Base-by-base conservation (phyloP, 2,113 vertebrate species). In the Halcyon senegalensis region DNA sequence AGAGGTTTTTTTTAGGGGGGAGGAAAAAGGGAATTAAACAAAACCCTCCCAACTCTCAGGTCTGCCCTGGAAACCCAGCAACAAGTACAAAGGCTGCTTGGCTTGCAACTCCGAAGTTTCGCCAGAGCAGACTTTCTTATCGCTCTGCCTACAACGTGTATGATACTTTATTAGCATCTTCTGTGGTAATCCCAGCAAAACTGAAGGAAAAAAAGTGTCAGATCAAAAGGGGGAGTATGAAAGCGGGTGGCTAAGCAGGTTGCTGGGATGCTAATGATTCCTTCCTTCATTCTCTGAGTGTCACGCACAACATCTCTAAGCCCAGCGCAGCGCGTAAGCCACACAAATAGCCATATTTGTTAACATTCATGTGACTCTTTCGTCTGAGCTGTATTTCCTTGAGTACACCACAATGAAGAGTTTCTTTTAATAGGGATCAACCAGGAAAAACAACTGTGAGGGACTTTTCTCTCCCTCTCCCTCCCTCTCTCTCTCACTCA, bases 331-430 rank as follows among this genome's bases (percentile, higher is more conserved):
- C 66, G 19, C 95, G 48, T 97, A 97, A 98, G 97, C 97, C 96
- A 97, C 96, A 98, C 96, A 97, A 97, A 98, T 97, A 95, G 97
- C 97, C 96, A 97, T 97, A 96, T 98, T 97, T 97, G 97, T 97
- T 98, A 96, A 96, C 94, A 95, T 96, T 93, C 93, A 95, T 91
- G 75, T 91, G 94, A 93, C 95, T 96, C 96, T 96, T 95, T 96
- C 89, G 89, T 96, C 94, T 97, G 95, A 93, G 91, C 74, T 97
- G 90, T 90, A 84, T 97, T 97, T 98, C 95, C 96, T 97, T 97
- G 95, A 96, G 97, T 91, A 77, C 64, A 75, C 96, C 95, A 94
- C 96, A 97, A 97, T 97, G 96, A 97, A 97, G 84, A 95, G 83
- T 97, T 97, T 96, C 93, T 98, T 96, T 97, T 96, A 97, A 97